These are phyloP conservation scores for Oreonectes daqikongensis DNA, from an alignment of 2,797 vertebrate genomes.

Conservation along the genomic window DNA sequence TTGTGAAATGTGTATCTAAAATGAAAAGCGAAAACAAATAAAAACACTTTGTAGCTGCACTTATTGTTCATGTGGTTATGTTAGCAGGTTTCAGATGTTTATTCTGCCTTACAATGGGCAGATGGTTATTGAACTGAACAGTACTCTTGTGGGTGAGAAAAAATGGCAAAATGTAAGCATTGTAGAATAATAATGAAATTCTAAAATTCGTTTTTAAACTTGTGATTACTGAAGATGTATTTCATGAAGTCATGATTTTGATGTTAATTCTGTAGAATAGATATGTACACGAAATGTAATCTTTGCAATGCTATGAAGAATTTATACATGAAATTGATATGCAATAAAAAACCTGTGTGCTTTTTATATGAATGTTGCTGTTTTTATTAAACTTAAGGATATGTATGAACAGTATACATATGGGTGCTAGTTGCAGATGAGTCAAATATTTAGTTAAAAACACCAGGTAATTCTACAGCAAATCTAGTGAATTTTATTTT, in stretches of 20 bases:
- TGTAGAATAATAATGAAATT: conserved; percentile 88
- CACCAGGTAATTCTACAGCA: too few species aligned
- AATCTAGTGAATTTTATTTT: too few species aligned
- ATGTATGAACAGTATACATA: neutral
- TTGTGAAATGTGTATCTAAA: conserved; percentile 90
- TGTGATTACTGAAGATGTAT: conserved; percentile 91
- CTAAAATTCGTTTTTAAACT: conserved; percentile 88
- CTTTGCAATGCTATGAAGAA: conserved; percentile 98
- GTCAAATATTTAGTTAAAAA: neutral
- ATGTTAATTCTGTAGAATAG: conserved; percentile 99
- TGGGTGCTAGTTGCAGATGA: neutral
- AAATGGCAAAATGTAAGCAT: conserved; percentile 79
- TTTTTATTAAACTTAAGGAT: conserved; percentile 13
- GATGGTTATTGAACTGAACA: conserved; percentile 77
- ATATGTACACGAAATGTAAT: conserved; percentile 99
- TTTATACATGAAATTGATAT: conserved; percentile 99
- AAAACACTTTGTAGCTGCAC: conserved; percentile 91
- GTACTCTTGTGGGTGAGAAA: conserved; percentile 78
- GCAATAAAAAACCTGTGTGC: conserved; percentile 99
- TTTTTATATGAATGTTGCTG: conserved; percentile 82
- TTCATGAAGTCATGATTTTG: conserved; percentile 90
- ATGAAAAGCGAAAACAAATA: conserved; percentile 70
- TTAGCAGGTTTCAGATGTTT: conserved; percentile 84
- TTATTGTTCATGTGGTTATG: conserved; percentile 93
- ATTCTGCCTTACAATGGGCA: conserved; percentile 80